A percentile compares a stretch with the other conserved stretches of the same genome.
phyloP scores from a whole-genome alignment of 2,888 invertebrate genomes.

The Sinelater perroti region DNA sequence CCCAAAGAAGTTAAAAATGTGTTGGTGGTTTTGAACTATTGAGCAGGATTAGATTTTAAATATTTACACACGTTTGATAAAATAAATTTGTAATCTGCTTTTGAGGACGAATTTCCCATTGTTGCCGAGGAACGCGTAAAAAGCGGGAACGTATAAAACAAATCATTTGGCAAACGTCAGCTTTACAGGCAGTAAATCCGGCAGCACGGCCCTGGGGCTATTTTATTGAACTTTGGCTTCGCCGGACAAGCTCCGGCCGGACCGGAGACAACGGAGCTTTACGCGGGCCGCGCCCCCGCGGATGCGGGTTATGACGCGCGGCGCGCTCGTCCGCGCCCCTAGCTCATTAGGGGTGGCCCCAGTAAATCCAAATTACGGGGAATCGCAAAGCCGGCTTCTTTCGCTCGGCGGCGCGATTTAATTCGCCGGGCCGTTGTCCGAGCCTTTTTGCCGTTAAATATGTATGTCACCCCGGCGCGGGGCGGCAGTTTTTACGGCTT shows the following conservation, averaged over 20 bases:
- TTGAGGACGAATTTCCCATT: no score
- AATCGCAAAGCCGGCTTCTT: conserved; percentile 10
- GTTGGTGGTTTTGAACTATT: no score
- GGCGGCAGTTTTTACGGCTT: conserved; percentile 19
- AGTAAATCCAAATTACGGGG: conserved; percentile 11
- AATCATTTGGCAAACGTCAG: conserved; percentile 20
- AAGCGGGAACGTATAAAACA: conserved; percentile 13
- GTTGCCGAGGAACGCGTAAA: conserved; percentile 5
- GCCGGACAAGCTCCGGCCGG: conserved; percentile 12
- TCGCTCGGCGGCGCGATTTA: conserved; percentile 15
- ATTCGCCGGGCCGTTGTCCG: conserved; percentile 11
- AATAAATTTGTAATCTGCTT: no score
- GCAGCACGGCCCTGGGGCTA: conserved; percentile 11
- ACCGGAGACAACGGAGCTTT: conserved; percentile 13
- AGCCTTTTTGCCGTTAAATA: conserved; percentile 23
- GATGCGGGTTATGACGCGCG: conserved; percentile 14
- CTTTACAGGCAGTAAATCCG: conserved; percentile 25
- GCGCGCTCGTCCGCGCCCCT: background rate
- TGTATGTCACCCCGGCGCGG: conserved; percentile 18
- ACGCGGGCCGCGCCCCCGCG: conserved; percentile 2
- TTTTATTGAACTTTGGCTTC: conserved; percentile 21
- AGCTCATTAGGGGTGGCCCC: conserved; percentile 1
- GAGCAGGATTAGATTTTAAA: no score
- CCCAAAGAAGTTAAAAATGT: no score
- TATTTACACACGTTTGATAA: no score